Base-by-base conservation (phyloP, 2,797 vertebrate species). In the Momotus momota region DNA sequence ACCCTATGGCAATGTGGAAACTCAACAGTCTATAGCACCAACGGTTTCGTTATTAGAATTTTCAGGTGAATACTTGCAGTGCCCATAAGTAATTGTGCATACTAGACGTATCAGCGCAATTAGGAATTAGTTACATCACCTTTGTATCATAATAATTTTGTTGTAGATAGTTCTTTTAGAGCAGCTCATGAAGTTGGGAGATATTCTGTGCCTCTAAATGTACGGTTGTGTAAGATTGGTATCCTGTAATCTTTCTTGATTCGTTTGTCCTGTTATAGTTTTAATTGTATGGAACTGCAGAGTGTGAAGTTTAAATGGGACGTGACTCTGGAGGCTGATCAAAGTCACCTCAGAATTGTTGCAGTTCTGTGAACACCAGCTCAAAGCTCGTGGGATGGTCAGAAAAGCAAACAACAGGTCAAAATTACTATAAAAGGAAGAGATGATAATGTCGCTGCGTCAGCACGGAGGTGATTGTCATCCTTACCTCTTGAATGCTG, bases 161-260 rank as follows among this genome's bases (percentile, higher is more conserved):
- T 31, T 66, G 54, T 27, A 31, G 81, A 22, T 12, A 8, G 10
- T 35, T 62, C 17, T 43, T 81, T 38, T 38, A 29, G 49, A 64
- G 12, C 23, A n/a, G 14, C 17, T 86, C 10, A 1, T 46, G 40
- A 41, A 73, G 55, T 17, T 14, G 21, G 57, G 45, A 65, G 35
- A 26, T 64, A 14, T 6, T 62, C n/a, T 35, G 16, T 6, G 9
- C 3, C 5, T 64, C 31, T 27, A 23, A 35, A 49, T 33, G 25
- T 57, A 18, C 8, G 33, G 18, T 20, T 55, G 21, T 0, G 0
- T 35, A 51, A 41, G 8, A 35, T 6, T n/a, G 51, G 23, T 19
- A 22, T 23, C 31, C 23, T 54, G 17, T 54, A 8, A 38, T 31
- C 17, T 45, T 40, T 33, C 15, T 18, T 20, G 20, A 49, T 67